Evolutionary conservation across 2,113 vertebrate species (phyloP).

Genomic region (Neodontobutis hainanensis): DNA sequence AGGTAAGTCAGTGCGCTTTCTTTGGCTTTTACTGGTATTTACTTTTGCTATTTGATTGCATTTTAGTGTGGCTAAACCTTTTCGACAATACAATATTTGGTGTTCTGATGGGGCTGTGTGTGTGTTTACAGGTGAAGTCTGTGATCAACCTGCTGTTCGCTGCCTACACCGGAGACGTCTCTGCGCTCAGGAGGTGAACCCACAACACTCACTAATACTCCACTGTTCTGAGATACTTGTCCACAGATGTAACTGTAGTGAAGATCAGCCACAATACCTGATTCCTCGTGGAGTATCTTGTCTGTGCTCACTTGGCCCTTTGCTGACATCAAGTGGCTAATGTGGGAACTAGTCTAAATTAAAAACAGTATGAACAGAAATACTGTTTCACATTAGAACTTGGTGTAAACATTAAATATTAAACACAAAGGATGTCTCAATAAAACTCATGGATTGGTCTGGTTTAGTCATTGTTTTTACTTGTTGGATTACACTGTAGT

Average conservation of each 20-base stretch:
- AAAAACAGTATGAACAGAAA: too few species aligned
- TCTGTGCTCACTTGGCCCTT: neutral
- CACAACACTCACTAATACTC: too few species aligned
- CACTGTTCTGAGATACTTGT: too few species aligned
- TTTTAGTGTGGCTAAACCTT: neutral
- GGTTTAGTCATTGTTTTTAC: too few species aligned
- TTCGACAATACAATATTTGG: neutral
- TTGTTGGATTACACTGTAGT: too few species aligned
- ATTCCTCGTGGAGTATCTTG: neutral
- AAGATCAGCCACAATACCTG: neutral
- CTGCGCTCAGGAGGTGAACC: conserved; percentile 90
- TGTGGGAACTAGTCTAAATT: neutral
- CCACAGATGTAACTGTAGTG: too few species aligned
- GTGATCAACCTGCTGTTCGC: conserved; percentile 98
- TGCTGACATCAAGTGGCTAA: conserved; percentile 14
- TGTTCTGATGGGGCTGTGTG: conserved; percentile 18
- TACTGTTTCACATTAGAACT: too few species aligned
- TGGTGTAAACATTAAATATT: too few species aligned
- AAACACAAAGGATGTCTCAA: too few species aligned
- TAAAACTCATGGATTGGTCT: too few species aligned
- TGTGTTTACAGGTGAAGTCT: conserved; percentile 89
- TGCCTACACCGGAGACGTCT: conserved; percentile 94
- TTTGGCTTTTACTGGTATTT: neutral
- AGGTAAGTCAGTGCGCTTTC: neutral
- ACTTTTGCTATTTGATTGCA: neutral